Percentiles rank a stretch among this genome's conserved stretches.
Conservation (phyloP, 2,113 vertebrate genomes). For the Syngnathus floridae region DNA sequence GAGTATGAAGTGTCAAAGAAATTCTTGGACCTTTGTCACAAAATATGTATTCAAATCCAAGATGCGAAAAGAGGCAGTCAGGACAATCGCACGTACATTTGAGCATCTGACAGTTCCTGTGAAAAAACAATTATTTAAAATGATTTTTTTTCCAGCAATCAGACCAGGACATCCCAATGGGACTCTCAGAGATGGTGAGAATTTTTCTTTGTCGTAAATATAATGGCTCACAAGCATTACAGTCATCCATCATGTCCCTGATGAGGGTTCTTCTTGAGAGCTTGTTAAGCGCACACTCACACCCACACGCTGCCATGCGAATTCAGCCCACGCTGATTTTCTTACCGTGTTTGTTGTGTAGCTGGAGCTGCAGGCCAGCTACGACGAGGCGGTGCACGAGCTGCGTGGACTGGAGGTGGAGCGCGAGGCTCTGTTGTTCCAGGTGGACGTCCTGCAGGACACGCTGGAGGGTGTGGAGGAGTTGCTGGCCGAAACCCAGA, state of each 20-base stretch:
- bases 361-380: constrained; percentile 69
- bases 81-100: neutral
- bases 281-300: constrained; percentile 13
- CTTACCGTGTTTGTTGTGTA: constrained; percentile 38
- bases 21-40: neutral
- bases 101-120: neutral
- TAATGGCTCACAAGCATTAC: neutral
- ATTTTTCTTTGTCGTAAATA: neutral
- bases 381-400: constrained; percentile 67
- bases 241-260: neutral
- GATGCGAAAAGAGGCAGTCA: no score
- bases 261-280: constrained; percentile 27
- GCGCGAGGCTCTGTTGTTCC: constrained; percentile 69
- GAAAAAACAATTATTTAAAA: neutral
- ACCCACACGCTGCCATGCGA: constrained; percentile 26
- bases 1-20: neutral
- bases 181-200: constrained; percentile 66
- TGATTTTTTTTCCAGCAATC: constrained; percentile 41
- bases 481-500: constrained; percentile 68
- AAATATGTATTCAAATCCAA: neutral
- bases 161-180: constrained; percentile 64
- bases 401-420: constrained; percentile 68
- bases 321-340: constrained; percentile 38
- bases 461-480: constrained; percentile 70
- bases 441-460: constrained; percentile 74